phyloP scores from a whole-genome alignment of 2,888 invertebrate species.

The Poecilus cupreus region DNA sequence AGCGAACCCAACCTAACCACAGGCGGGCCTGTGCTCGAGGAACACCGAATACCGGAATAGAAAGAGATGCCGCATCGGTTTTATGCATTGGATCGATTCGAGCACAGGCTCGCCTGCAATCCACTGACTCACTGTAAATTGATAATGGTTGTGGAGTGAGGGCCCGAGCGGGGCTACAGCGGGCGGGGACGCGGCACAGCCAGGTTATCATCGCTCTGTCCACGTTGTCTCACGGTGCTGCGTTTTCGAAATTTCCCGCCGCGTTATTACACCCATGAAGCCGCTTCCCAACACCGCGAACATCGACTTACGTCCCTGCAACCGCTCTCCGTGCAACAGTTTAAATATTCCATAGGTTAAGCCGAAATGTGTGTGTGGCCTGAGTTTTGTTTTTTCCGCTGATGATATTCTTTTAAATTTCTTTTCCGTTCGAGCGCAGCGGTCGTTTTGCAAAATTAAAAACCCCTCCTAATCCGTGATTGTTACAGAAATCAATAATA shows the following conservation, averaged over 20 bases:
- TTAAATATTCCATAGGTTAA: not conserved
- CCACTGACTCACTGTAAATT: conserved; percentile 74
- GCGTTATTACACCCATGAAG: conserved; percentile 31
- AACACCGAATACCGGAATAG: conserved; percentile 73
- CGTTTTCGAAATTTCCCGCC: conserved; percentile 45
- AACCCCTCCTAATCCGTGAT: conserved; percentile 49
- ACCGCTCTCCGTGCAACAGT: not conserved
- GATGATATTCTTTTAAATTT: conserved; percentile 26
- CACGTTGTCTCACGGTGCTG: conserved; percentile 30
- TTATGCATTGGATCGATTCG: conserved; percentile 72
- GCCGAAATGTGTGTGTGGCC: not conserved
- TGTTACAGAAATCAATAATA: conserved; percentile 56
- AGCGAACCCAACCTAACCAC: conserved; percentile 73
- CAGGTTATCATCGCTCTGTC: conserved; percentile 51
- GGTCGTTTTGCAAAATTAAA: conserved; percentile 51
- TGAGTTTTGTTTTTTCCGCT: conserved; percentile 2
- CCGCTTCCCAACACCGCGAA: not conserved
- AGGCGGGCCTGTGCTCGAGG: conserved; percentile 70
- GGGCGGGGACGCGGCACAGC: conserved; percentile 32
- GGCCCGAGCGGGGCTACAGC: not conserved
- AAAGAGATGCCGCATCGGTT: conserved; percentile 71
- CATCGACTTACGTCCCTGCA: not conserved
- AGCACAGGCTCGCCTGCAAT: conserved; percentile 69
- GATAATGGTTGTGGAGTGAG: conserved; percentile 68
- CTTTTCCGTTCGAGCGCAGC: conserved; percentile 2